Conservation (phyloP, 2,113 vertebrate genomes). For the Equus przewalskii region DNA sequence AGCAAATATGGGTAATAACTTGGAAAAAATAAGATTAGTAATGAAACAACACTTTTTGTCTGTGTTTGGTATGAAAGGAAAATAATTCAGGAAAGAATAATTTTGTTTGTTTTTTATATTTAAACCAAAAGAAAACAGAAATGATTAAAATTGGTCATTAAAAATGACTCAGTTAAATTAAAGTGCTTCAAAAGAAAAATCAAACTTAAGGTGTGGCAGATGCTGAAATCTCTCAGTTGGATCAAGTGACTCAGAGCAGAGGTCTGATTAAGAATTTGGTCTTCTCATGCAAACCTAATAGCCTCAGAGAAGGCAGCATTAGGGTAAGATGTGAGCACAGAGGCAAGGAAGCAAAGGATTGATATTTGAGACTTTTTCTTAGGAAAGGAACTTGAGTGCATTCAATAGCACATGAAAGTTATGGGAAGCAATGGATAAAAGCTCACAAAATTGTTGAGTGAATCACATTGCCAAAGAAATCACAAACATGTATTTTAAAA, state of each 20-base stretch:
- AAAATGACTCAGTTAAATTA: background rate
- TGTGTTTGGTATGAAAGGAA: background rate
- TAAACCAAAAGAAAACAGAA: background rate
- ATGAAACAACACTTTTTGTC: background rate
- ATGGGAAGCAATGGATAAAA: background rate
- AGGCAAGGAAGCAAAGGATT: background rate
- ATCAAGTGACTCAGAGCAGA: background rate
- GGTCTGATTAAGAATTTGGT: background rate
- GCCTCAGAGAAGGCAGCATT: background rate
- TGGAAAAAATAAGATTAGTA: background rate
- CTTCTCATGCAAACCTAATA: background rate
- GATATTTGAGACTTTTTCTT: background rate
- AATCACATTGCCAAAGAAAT: background rate
- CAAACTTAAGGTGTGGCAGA: background rate
- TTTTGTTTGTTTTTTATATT: background rate
- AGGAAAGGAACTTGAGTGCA: background rate
- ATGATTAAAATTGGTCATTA: background rate
- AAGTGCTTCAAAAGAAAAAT: background rate
- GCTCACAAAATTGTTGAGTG: background rate
- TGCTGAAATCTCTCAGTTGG: background rate
- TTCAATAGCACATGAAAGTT: background rate
- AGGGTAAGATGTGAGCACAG: background rate
- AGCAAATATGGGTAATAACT: background rate
- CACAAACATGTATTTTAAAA: background rate
- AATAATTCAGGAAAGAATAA: background rate